Conservation (phyloP, 2,113 vertebrate species). For the Pygoscelis antarcticus region DNA sequence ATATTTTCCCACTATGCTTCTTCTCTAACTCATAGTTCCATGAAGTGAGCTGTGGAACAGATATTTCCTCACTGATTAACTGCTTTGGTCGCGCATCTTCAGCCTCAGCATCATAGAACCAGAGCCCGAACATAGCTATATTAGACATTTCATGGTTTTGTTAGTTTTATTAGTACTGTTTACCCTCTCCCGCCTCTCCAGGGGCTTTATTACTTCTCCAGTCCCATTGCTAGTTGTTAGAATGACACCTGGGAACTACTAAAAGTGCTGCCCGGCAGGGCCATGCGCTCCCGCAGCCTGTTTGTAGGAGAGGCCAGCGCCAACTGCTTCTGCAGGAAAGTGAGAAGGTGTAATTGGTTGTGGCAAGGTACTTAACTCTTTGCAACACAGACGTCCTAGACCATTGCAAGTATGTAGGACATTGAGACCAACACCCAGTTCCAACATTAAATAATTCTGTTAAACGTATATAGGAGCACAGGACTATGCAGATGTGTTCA, state of each 20-base stretch:
- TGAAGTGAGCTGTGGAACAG: background rate
- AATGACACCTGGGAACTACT: background rate
- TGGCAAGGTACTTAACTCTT: background rate
- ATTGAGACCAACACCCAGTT: background rate
- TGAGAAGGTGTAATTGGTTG: fast-evolving
- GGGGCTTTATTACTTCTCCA: background rate
- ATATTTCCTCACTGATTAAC: background rate
- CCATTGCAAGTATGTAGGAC: background rate
- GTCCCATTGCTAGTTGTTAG: too few relatives aligned
- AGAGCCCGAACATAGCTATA: background rate
- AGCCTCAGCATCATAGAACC: background rate
- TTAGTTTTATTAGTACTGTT: background rate
- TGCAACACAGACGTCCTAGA: background rate
- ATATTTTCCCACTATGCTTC: background rate
- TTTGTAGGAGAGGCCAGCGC: background rate
- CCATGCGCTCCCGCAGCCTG: background rate
- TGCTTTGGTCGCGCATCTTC: background rate
- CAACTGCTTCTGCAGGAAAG: background rate
- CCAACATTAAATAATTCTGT: background rate
- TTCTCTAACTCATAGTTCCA: background rate
- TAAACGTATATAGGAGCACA: background rate
- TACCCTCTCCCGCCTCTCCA: background rate
- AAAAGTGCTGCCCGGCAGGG: background rate
- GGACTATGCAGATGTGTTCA: fast-evolving
- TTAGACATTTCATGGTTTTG: background rate